phyloP scores from a whole-genome alignment of 2,113 vertebrate species.

The Rhynchomys soricoides region DNA sequence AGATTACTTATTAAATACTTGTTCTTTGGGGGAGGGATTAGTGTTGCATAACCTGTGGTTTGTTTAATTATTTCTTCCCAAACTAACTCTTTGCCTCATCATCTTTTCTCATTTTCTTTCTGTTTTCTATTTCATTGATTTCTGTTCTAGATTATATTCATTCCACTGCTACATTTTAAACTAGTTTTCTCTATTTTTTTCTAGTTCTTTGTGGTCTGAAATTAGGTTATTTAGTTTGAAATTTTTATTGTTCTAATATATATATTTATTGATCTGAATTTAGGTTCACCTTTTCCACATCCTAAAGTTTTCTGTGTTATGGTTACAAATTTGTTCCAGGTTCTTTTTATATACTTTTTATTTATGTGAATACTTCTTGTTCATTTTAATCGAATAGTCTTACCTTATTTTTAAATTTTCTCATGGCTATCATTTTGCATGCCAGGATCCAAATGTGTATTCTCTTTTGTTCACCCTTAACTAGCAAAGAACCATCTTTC shows the following conservation, averaged over 20 bases:
- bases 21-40: rapidly evolving
- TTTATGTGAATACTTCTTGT: background rate
- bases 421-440: background rate
- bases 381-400: background rate
- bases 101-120: background rate
- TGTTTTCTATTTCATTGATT: background rate
- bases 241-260: too few species aligned
- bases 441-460: background rate
- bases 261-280: background rate
- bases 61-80: background rate
- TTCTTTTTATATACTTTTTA: background rate
- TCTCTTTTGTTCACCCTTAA: background rate
- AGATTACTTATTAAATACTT: background rate
- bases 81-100: background rate
- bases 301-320: background rate
- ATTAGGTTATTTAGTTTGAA: background rate
- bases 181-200: background rate
- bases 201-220: background rate
- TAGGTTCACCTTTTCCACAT: background rate
- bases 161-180: background rate
- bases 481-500: background rate
- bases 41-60: background rate
- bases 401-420: background rate
- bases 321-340: background rate
- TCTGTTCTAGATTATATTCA: background rate